Conservation (phyloP, 2,113 vertebrate genomes). For the Ictalurus punctatus region DNA sequence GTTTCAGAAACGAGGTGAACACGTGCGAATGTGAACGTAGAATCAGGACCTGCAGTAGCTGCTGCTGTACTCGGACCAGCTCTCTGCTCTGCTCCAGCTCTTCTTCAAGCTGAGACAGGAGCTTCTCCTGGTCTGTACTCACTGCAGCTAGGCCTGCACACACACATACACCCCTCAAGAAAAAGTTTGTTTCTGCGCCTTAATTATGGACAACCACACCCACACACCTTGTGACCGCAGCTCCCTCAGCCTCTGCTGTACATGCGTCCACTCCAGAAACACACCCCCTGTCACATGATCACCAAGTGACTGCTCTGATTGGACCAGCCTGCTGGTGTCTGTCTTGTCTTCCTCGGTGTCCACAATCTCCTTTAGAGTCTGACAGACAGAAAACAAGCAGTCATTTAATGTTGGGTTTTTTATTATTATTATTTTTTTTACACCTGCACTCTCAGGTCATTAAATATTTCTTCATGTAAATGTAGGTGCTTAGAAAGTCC, state of each 20-base stretch:
- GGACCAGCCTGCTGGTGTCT: slow-evolving; percentile 56
- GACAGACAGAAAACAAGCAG: slow-evolving; percentile 17
- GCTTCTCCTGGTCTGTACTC: slow-evolving; percentile 75
- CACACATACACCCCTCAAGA: neutral
- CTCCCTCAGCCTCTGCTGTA: slow-evolving; percentile 64
- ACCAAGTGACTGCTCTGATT: slow-evolving; percentile 62
- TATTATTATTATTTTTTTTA: no score
- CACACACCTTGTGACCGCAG: slow-evolving; percentile 59
- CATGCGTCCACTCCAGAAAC: slow-evolving; percentile 68
- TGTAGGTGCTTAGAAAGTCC: no score
- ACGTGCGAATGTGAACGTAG: no score
- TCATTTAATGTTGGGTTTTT: no score
- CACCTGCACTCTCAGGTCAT: neutral
- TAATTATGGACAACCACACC: neutral
- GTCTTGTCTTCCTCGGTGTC: slow-evolving; percentile 31
- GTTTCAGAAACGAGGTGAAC: no score
- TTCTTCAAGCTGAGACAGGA: slow-evolving; percentile 67
- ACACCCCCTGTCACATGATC: slow-evolving; percentile 70
- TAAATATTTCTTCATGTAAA: neutral
- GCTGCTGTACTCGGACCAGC: slow-evolving; percentile 71
- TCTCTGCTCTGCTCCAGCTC: slow-evolving; percentile 71
- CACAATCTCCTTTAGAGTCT: slow-evolving; percentile 54
- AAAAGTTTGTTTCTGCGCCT: neutral
- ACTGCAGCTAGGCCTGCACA: slow-evolving; percentile 52
- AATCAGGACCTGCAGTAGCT: slow-evolving; percentile 71